Conservation (phyloP, 2,888 invertebrate genomes). For the Tipula helvola region DNA sequence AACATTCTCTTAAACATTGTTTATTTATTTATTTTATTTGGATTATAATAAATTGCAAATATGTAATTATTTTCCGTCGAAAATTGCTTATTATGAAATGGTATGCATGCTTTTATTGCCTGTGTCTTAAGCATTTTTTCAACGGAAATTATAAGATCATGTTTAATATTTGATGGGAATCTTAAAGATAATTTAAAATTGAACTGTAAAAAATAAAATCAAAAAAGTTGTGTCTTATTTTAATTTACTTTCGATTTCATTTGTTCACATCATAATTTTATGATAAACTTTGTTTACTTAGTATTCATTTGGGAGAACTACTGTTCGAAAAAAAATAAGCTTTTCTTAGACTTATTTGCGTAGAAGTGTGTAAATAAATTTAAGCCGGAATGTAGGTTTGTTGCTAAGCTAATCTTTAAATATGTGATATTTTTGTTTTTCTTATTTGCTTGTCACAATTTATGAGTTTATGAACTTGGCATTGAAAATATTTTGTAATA, state of each 20-base stretch:
- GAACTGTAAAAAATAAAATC: neutral
- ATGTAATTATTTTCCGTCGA: neutral
- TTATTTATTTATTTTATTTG: neutral
- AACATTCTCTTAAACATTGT: neutral
- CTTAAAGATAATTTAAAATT: neutral
- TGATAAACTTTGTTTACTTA: neutral
- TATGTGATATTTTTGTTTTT: neutral
- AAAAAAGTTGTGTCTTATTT: neutral
- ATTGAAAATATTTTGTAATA: neutral
- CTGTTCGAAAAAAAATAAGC: neutral
- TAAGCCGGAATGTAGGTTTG: neutral
- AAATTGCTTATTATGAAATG: neutral
- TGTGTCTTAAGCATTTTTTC: neutral
- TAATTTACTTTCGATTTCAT: neutral
- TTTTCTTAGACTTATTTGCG: neutral
- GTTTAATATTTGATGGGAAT: neutral
- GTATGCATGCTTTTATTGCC: neutral
- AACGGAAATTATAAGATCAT: neutral
- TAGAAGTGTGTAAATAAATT: neutral
- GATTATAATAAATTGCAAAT: neutral
- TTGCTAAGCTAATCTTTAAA: neutral
- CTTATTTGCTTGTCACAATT: neutral
- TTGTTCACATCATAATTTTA: neutral
- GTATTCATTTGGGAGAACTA: neutral
- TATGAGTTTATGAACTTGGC: neutral